Evolutionary conservation across 2,113 vertebrate species (phyloP), one percentile per base, ranked within the genome.

Genomic region (Anarhynchus alexandrinus): DNA sequence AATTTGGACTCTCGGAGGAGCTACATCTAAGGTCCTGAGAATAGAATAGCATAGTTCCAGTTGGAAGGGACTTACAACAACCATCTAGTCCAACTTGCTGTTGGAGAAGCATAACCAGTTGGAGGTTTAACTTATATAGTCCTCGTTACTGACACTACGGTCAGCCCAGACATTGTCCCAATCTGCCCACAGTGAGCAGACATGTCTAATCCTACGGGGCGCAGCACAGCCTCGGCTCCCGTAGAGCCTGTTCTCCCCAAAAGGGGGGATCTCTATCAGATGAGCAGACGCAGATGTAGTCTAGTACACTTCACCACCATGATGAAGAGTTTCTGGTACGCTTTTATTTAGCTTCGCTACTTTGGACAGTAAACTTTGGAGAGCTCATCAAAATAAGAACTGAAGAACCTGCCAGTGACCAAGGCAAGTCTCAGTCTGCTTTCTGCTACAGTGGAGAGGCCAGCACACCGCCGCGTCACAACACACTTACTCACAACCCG

Each of bases 251-350:
- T 15, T 51, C 73, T 40, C 45, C 20, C 79, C 38, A 55, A 30
- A 66, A 57, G 14, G 8, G 32, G 40, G 9, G 4, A 2, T 7
- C 36, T 43, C 69, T 40, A 3, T 12, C 30, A 15, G 20, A 58
- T 10, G 8, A 74, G 40, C 1, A 52, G 30, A 64, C 2, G 4
- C 1, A 20, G n/a, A 27, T 5, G 7, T 3, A 36, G 32, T 6
- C 25, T 34, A 51, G 49, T 51, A 51, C 22, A 42, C 15, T 22
- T 42, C 65, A 78, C 11, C 65, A 80, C 23, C n/a, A 19, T 1
- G 15, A 13, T 8, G 32, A 66, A 55, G 61, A 40, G 17, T 17
- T 62, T 57, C 81, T 77, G 13, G 40, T 52, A 36, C 19, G 47
- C 36, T 51, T 72, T 54, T 42, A 30, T 30, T 16, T 38, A 64